A percentile compares a stretch with the other conserved stretches of the same genome.
These are phyloP conservation scores for rat (Rattus norvegicus) DNA, from an alignment of 2,113 vertebrate genomes.

Conservation along the genomic window DNA sequence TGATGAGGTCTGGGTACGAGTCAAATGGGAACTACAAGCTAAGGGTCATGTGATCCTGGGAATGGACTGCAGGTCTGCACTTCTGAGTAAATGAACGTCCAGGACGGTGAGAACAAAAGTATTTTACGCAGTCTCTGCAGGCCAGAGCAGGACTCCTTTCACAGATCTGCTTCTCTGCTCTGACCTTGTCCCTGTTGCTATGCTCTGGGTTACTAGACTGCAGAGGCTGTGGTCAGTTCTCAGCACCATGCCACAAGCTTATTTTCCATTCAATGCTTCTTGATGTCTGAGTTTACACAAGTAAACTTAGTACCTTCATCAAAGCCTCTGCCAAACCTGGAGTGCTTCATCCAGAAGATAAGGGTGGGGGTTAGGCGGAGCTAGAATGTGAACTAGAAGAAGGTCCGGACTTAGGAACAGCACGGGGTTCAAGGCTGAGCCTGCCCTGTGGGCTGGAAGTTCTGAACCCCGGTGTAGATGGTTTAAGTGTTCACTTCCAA, in stretches of 20 bases:
- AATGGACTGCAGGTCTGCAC: not conserved
- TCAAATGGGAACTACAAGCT: not conserved
- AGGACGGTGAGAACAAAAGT: not conserved
- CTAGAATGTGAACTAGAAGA: constrained; percentile 8
- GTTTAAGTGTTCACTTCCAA: constrained; percentile 10
- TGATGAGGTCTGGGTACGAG: not conserved
- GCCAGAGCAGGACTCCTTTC: not conserved
- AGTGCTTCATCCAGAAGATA: constrained; percentile 14
- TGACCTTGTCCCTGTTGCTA: not conserved
- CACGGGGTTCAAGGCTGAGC: not conserved
- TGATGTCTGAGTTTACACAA: not conserved
- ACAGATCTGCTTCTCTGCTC: not conserved
- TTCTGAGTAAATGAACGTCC: not conserved
- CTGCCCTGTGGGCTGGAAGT: not conserved
- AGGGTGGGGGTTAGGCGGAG: no score
- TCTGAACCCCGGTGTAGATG: not conserved
- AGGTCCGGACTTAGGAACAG: not conserved
- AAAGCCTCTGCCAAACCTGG: constrained; percentile 12
- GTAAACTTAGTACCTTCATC: constrained; percentile 1
- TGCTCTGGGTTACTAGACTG: not conserved
- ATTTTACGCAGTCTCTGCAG: not conserved
- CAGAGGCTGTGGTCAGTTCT: not conserved
- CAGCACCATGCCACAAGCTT: not conserved
- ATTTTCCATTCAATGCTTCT: constrained; percentile 5
- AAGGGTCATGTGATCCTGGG: not conserved